These are phyloP conservation scores for Chiloscyllium plagiosum DNA, from an alignment of 2,113 vertebrate species.

Conservation along the genomic window DNA sequence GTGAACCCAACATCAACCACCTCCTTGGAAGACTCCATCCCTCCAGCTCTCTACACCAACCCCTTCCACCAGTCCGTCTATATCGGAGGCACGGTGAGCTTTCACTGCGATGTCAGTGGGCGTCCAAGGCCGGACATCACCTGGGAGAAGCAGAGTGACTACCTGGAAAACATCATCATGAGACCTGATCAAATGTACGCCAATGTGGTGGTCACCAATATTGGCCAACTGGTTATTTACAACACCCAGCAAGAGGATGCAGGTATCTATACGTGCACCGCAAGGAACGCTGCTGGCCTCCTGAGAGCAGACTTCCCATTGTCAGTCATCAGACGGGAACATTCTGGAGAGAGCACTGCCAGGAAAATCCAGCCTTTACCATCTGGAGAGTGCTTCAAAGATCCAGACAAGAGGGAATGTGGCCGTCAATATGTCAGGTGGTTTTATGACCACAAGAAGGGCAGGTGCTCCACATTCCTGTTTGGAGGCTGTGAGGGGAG, in stretches of 20 bases:
- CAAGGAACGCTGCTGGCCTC: constrained; percentile 72
- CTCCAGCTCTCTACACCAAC: constrained; percentile 78
- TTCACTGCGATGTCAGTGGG: constrained; percentile 77
- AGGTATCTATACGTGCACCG: constrained; percentile 85
- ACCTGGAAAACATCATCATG: constrained; percentile 76
- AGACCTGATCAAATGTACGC: constrained; percentile 93
- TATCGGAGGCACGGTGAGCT: constrained; percentile 79
- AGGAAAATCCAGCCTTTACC: constrained; percentile 53
- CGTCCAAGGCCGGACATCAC: constrained; percentile 78
- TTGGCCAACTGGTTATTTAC: constrained; percentile 91
- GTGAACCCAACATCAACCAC: constrained; percentile 63
- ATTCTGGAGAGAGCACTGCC: constrained; percentile 42
- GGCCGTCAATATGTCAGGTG: constrained; percentile 69
- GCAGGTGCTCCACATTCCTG: constrained; percentile 73
- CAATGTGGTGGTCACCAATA: constrained; percentile 91
- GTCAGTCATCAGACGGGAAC: constrained; percentile 69
- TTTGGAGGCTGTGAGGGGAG: constrained; percentile 66
- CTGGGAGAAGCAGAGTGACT: constrained; percentile 90
- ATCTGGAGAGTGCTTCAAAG: constrained; percentile 70
- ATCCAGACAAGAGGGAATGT: constrained; percentile 63
- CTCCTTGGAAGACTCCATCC: constrained; percentile 59
- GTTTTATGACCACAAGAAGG: constrained; percentile 73
- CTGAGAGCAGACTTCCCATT: constrained; percentile 82
- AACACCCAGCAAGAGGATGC: constrained; percentile 81
- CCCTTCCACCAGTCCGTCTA: constrained; percentile 78